Evolutionary conservation across 2,113 vertebrate species (phyloP), one percentile per base, ranked within the genome.

Genomic region (Ciconia boyciana): DNA sequence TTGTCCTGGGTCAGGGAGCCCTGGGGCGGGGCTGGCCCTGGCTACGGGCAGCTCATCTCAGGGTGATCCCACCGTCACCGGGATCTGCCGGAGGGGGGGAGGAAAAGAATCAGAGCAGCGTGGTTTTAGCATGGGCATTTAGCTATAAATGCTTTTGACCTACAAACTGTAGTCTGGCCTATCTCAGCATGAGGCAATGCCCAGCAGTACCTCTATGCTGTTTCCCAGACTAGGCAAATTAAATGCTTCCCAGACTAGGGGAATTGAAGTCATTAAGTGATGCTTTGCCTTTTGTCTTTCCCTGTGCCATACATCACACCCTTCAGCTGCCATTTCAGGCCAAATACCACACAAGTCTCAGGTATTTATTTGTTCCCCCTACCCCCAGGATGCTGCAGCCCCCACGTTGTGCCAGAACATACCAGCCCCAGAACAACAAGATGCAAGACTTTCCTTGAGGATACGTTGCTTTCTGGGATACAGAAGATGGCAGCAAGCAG

Each of bases 21-120:
- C 75, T 62, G 79, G 83, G 19, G 12, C 4, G 0, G 57, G 70
- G 83, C 78, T 0, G 0, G 78, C 29, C 57, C 44, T 1, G 0
- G 57, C 77, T 93, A 92, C 0, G 4, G 62, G 78, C 3, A 14
- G 80, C 21, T 93, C 94, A 96, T 97, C 49, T 74, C 68, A 87
- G 43, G 48, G 31, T 61, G 76, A 62, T 80, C 16, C 70, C 29
- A 29, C 34, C 0, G 3, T 76, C 68, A 69, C 54, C 0, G 0
- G 71, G 34, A 95, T 83, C 86, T 97, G 93, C 18, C 3, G 7
- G 7, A 14, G 3, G 10, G 6, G 3, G 4, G 4, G 48, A 11
- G 25, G 24, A 36, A 49, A 60, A 39, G 29, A n/a, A 51, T 54
- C 39, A 91, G 82, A 93, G 34, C 10, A 62, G 41, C 4, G 4